Conservation (phyloP, 2,888 invertebrate genomes). For the Drosophila parthenogenetica region DNA sequence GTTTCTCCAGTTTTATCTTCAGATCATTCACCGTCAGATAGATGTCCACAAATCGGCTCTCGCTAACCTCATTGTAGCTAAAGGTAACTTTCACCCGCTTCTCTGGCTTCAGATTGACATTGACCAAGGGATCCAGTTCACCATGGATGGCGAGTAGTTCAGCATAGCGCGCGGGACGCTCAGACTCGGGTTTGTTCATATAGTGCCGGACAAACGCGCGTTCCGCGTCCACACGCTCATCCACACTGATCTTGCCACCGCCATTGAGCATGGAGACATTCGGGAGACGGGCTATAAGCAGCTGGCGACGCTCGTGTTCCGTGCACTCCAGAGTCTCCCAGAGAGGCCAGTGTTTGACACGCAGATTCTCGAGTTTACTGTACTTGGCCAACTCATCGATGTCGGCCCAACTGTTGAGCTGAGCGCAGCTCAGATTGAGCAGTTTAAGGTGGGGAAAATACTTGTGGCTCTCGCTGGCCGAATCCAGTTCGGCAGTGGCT, state of each 20-base stretch:
- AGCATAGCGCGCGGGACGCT: slow-evolving; percentile 90
- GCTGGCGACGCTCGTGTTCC: slow-evolving; percentile 94
- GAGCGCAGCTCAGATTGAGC: slow-evolving; percentile 93
- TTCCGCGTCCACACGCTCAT: slow-evolving; percentile 96
- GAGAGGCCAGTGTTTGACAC: slow-evolving; percentile 90
- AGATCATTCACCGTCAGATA: slow-evolving; percentile 93
- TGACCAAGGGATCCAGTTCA: slow-evolving; percentile 94
- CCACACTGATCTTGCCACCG: slow-evolving; percentile 92
- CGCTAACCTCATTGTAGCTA: slow-evolving; percentile 91
- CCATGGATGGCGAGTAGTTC: slow-evolving; percentile 94
- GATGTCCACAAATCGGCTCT: slow-evolving; percentile 91
- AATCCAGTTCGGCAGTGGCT: slow-evolving; percentile 85
- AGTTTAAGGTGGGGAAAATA: slow-evolving; percentile 87
- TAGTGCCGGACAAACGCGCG: slow-evolving; percentile 96
- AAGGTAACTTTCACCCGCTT: slow-evolving; percentile 94
- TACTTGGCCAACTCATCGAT: slow-evolving; percentile 94
- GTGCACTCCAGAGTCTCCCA: slow-evolving; percentile 93
- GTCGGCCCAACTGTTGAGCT: slow-evolving; percentile 94
- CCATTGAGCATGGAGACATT: slow-evolving; percentile 95
- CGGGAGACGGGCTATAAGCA: slow-evolving; percentile 94
- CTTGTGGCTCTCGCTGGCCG: slow-evolving; percentile 82
- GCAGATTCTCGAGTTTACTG: slow-evolving; percentile 92
- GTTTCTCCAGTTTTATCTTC: slow-evolving; percentile 91
- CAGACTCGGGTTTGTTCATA: slow-evolving; percentile 94
- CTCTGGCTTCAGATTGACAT: slow-evolving; percentile 94